phyloP scores from a whole-genome alignment of 2,113 vertebrate species.

The Zosterops japonicus region DNA sequence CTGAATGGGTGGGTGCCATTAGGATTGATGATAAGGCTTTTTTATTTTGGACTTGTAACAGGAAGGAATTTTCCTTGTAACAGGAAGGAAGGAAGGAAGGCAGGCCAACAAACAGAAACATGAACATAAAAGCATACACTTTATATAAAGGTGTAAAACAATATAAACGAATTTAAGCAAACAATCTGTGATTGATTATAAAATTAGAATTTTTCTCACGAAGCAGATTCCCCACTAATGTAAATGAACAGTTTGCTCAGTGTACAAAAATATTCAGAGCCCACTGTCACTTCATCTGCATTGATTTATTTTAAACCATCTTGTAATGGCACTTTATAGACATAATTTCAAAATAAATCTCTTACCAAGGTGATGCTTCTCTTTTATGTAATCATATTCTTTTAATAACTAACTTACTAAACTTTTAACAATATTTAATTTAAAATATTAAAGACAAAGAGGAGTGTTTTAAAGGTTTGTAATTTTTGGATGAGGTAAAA shows the following conservation, averaged over 20 bases:
- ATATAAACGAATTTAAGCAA: neutral
- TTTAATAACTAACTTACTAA: neutral
- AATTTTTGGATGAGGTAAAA: neutral
- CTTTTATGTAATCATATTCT: neutral
- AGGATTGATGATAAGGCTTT: neutral
- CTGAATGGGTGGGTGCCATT: neutral
- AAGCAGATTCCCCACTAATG: neutral
- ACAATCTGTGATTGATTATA: neutral
- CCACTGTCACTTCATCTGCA: neutral
- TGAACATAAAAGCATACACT: neutral
- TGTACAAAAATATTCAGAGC: neutral
- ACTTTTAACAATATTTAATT: neutral
- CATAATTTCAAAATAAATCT: neutral
- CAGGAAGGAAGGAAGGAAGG: neutral
- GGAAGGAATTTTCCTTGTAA: neutral
- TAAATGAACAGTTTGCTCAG: neutral
- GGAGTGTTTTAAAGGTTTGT: neutral
- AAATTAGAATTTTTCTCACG: neutral
- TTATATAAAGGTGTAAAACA: neutral
- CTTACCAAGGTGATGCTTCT: neutral
- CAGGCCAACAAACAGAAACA: neutral
- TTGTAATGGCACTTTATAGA: neutral
- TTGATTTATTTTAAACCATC: neutral
- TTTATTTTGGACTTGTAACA: neutral
- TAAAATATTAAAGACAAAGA: neutral